Evolutionary conservation across 2,888 invertebrate genomes (phyloP).

Genomic region (Rotaria magnacalcarata): DNA sequence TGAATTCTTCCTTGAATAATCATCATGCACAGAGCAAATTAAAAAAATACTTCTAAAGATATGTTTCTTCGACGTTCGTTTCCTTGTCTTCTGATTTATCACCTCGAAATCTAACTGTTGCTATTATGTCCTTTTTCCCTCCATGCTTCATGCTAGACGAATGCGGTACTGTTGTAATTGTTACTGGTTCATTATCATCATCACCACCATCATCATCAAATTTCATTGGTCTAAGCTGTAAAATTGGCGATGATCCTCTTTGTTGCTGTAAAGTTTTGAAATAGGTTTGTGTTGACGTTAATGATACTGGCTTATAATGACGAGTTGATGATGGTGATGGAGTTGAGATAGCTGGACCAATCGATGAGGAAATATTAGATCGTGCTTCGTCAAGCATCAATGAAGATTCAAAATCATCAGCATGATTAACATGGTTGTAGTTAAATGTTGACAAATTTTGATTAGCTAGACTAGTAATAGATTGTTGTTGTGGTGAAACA

Average conservation of each 20-base stretch:
- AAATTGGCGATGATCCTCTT: background rate
- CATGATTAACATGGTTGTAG: background rate
- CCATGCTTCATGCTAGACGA: background rate
- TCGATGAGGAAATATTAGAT: background rate
- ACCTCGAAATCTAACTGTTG: background rate
- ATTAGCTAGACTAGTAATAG: background rate
- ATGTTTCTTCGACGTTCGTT: background rate
- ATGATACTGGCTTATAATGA: background rate
- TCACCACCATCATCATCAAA: background rate
- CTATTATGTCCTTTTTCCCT: background rate
- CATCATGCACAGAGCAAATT: background rate
- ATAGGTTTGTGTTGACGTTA: background rate
- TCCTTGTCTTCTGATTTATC: background rate
- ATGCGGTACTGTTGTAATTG: background rate
- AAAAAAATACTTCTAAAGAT: background rate
- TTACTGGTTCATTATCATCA: background rate
- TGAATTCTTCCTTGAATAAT: background rate
- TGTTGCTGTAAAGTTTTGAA: background rate
- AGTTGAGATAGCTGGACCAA: constrained; percentile 7
- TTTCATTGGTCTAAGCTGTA: background rate
- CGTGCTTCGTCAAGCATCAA: background rate
- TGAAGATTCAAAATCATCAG: background rate
- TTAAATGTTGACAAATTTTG: background rate
- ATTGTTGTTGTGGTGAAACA: background rate
- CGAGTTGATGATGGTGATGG: background rate